These are phyloP conservation scores for Gastrophysa polygoni DNA, from an alignment of 2,888 invertebrate genomes.

Conservation along the genomic window DNA sequence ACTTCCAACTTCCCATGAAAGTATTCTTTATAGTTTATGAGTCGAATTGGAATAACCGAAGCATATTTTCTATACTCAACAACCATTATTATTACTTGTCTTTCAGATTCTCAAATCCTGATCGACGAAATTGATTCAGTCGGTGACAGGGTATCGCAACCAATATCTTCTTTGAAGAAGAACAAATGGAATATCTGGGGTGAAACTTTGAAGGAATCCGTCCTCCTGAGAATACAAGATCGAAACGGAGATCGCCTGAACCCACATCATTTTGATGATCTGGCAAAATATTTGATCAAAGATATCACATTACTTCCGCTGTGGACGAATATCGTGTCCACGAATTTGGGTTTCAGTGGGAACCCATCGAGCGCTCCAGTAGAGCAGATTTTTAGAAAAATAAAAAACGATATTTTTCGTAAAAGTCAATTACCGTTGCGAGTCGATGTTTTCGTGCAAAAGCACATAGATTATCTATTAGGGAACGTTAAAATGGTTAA, in stretches of 20 bases:
- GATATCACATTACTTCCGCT: not conserved
- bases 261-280: not conserved
- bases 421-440: not conserved
- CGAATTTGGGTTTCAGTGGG: not conserved
- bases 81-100: no score
- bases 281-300: not conserved
- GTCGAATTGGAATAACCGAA: no score
- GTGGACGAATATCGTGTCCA: not conserved
- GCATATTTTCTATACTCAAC: no score
- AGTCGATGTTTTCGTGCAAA: not conserved
- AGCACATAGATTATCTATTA: not conserved
- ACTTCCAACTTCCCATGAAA: no score
- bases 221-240: not conserved
- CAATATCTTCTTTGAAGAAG: not conserved
- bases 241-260: not conserved
- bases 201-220: not conserved
- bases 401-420: not conserved
- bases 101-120: not conserved
- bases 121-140: not conserved
- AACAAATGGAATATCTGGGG: not conserved
- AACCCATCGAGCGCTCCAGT: not conserved
- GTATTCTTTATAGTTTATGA: no score
- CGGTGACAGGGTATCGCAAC: not conserved
- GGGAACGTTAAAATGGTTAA: not conserved
- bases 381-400: not conserved